These are phyloP conservation scores for Oeneis ivallda DNA, from an alignment of 2,888 invertebrate species.

Conservation along the genomic window DNA sequence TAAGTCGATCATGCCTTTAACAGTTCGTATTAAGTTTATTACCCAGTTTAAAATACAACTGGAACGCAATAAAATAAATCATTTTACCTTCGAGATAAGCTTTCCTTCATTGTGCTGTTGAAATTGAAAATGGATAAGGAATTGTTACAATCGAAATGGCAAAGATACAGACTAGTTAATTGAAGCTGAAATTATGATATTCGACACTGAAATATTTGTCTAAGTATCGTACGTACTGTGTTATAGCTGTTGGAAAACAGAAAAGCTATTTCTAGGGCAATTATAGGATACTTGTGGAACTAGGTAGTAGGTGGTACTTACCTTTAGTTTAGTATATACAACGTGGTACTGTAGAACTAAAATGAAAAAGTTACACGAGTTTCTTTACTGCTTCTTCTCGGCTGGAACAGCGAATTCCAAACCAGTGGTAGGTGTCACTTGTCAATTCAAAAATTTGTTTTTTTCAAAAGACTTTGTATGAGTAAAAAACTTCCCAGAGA, in stretches of 20 bases:
- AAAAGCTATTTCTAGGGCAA: not conserved
- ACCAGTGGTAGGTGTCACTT: no score
- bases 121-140: slow-evolving; percentile 44
- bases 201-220: not conserved
- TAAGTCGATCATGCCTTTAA: slow-evolving; percentile 56
- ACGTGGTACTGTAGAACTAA: no score
- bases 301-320: not conserved
- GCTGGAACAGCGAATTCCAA: no score
- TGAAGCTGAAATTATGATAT: slow-evolving; percentile 32
- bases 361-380: no score
- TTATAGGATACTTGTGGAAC: not conserved
- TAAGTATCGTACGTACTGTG: no score
- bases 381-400: no score
- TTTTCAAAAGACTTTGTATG: no score
- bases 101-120: slow-evolving; percentile 54
- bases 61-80: slow-evolving; percentile 61
- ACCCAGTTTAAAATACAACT: slow-evolving; percentile 55
- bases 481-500: no score
- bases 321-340: no score
- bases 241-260: not conserved
- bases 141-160: slow-evolving; percentile 37
- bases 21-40: slow-evolving; percentile 62
- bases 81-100: slow-evolving; percentile 56
- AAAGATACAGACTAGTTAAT: slow-evolving; percentile 37
- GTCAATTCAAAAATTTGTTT: no score